phyloP scores from a whole-genome alignment of 2,888 invertebrate genomes.

The Autographa gamma region DNA sequence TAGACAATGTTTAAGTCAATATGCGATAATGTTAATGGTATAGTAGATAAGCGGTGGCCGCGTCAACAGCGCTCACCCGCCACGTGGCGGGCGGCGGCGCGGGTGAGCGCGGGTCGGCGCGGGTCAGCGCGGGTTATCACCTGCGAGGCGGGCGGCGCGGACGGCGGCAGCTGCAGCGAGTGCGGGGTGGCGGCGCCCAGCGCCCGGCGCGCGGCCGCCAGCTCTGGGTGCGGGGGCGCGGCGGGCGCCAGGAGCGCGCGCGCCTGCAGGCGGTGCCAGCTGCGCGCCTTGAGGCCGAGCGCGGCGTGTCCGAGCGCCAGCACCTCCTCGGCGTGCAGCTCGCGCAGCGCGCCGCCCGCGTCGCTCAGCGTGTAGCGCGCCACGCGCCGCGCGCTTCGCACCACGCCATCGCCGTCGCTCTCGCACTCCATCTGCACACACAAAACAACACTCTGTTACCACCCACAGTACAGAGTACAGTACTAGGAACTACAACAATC shows the following conservation, averaged over 20 bases:
- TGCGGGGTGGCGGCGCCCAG: conserved; percentile 40
- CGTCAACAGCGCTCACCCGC: background rate
- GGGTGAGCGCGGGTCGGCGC: too few species aligned
- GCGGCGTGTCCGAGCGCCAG: conserved; percentile 49
- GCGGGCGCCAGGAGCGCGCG: conserved; percentile 17
- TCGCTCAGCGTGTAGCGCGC: conserved; percentile 67
- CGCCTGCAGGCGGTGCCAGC: conserved; percentile 60
- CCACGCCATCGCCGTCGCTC: conserved; percentile 35
- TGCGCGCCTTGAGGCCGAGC: conserved; percentile 68
- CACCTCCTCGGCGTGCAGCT: conserved; percentile 74
- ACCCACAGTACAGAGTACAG: too few species aligned
- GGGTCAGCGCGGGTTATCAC: background rate
- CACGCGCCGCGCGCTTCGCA: conserved; percentile 65
- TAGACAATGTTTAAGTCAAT: background rate
- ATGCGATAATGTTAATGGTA: background rate
- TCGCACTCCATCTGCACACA: conserved; percentile 50
- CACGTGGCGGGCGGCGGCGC: background rate
- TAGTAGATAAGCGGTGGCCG: background rate
- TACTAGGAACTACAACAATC: too few species aligned
- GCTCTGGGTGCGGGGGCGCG: conserved; percentile 24
- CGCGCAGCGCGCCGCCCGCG: conserved; percentile 52
- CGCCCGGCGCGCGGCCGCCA: conserved; percentile 36
- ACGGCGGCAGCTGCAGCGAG: conserved; percentile 27
- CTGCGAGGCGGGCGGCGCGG: conserved; percentile 5
- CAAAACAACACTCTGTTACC: conserved; percentile 3